Percentiles rank a stretch among this genome's conserved stretches.
Conservation (phyloP, 2,888 invertebrate species). For the Drosophila flavopinicola region DNA sequence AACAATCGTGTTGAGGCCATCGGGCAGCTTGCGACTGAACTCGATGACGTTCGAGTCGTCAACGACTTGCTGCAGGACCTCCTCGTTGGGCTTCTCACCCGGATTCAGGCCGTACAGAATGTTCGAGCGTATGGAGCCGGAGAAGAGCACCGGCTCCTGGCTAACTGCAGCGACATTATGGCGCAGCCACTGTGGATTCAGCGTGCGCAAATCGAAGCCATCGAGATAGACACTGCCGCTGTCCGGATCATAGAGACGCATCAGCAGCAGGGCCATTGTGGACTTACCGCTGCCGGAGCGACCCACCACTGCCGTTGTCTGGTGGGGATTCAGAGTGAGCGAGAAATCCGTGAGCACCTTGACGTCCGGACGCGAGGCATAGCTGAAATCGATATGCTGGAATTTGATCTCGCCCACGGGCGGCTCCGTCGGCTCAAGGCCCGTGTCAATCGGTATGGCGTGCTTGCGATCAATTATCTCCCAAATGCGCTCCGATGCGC, state of each 20-base stretch:
- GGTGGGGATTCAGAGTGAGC: slow-evolving; percentile 88
- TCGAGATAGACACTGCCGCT: slow-evolving; percentile 90
- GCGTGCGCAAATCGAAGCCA: slow-evolving; percentile 88
- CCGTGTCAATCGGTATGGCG: slow-evolving; percentile 88
- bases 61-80: slow-evolving; percentile 87
- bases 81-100: slow-evolving; percentile 85
- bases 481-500: slow-evolving; percentile 95
- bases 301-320: slow-evolving; percentile 93
- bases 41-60: slow-evolving; percentile 94
- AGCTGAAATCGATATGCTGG: slow-evolving; percentile 89
- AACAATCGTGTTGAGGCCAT: slow-evolving; percentile 92
- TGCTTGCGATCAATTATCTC: slow-evolving; percentile 93
- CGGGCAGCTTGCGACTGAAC: slow-evolving; percentile 88
- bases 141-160: slow-evolving; percentile 95
- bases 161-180: slow-evolving; percentile 94
- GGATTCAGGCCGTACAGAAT: slow-evolving; percentile 92
- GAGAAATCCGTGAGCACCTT: slow-evolving; percentile 88
- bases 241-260: slow-evolving; percentile 94
- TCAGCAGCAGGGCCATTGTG: slow-evolving; percentile 92
- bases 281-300: slow-evolving; percentile 98
- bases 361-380: slow-evolving; percentile 87
- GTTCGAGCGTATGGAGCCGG: slow-evolving; percentile 94
- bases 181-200: slow-evolving; percentile 94
- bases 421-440: slow-evolving; percentile 77
- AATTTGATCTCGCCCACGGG: slow-evolving; percentile 89